Base-by-base conservation (phyloP, 2,797 vertebrate species). In the Gallinago solitaria region DNA sequence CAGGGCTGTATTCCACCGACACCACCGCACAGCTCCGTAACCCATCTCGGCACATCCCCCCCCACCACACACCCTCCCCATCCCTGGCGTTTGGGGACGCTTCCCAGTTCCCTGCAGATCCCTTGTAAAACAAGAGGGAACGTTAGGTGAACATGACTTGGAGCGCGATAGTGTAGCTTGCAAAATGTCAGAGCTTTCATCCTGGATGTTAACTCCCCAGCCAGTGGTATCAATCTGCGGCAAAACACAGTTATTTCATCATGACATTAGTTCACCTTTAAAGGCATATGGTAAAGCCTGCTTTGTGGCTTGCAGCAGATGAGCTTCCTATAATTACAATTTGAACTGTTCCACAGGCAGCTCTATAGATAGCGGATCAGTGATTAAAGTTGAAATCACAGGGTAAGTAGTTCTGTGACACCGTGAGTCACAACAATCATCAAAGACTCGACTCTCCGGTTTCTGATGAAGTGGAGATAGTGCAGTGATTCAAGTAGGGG, bases 381-480 rank as follows among this genome's bases (percentile, higher is more conserved):
- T 98, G 97, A 98, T 97, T 97, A 98, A 97, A 97, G 96, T 93
- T 93, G 97, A 97, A 97, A 98, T 97, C 97, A 98, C 96, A 97
- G 97, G 97, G 97, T 97, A 97, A 97, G 97, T 97, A 97, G 97
- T 97, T 97, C 96, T 95, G 93, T 97, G 97, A 98, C 97, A 97
- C 96, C 78, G 84, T 89, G 96, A 97, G 96, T 96, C 97, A 97
- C 96, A 97, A 97, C 97, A 97, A 97, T 97, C 97, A 97, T 97
- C 97, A 98, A 97, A 97, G 97, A 96, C 97, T 97, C 97, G 87
- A 96, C 96, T 97, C 94, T 89, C 96, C 23, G 95, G 95, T 95
- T 97, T 93, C 97, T 97, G 97, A 98, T 97, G 97, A 98, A 97
- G 97, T 97, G 97, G 97, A 97, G 97, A 97, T 97, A 98, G 97